Evolutionary conservation across 2,797 vertebrate species (phyloP).

Genomic region (Alcedo quadribrachys): DNA sequence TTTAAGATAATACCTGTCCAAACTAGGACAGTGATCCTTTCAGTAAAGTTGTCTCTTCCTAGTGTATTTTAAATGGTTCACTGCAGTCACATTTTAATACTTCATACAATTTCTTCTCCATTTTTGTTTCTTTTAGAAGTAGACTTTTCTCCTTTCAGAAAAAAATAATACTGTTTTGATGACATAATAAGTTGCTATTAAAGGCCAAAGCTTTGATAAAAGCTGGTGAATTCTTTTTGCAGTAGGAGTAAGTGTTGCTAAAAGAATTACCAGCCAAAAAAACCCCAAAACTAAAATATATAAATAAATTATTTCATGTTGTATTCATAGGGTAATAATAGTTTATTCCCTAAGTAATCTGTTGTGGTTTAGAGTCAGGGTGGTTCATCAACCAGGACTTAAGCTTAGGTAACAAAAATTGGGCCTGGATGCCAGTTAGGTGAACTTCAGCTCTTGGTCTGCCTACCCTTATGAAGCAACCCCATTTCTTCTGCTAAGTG

Average conservation of each 20-base stretch:
- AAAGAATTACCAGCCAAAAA: neutral
- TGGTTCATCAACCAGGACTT: too few relatives aligned
- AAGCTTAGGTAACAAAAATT: neutral
- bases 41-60: neutral
- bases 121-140: neutral
- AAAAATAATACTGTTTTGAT: neutral
- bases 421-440: neutral
- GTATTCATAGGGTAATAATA: neutral
- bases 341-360: neutral
- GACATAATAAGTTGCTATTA: neutral
- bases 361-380: too few relatives aligned
- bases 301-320: neutral
- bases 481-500: neutral
- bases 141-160: neutral
- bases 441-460: neutral
- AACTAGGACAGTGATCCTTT: neutral
- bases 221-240: neutral
- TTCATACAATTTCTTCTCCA: neutral
- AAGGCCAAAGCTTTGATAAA: neutral
- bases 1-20: too few relatives aligned
- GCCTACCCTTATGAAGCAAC: neutral
- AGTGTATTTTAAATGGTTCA: neutral
- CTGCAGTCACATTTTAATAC: neutral
- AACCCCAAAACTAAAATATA: neutral
- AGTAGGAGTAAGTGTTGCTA: neutral